Evolutionary conservation across 1,140 invertebrate species (phyloP), one percentile per base, ranked within the genome.

Genomic region (Metopolophium dirhodum): DNA sequence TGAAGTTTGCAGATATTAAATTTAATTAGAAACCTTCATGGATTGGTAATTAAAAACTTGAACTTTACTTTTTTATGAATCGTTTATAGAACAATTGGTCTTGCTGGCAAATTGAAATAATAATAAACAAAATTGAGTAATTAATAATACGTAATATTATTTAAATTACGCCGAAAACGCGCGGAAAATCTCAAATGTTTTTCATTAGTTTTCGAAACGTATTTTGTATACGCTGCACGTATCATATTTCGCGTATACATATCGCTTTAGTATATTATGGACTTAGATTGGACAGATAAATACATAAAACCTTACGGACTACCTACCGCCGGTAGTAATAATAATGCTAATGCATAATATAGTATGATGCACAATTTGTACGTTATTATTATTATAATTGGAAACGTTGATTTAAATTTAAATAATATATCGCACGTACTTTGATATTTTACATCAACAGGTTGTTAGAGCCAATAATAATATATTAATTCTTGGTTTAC

Each of bases 371-470:
- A 77, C n/a, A 18, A 77, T 77, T 77, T 77, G 14, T 51, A 51
- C n/a, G 7, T 54, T 22, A 54, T 37, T 57, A 89, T 54, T 54
- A 89, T 89, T 37, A 57, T 89, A 57, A 57, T 57, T 45, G 61
- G 41, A 47, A 77, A 18, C 11, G 61, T 49, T 49, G 37, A 26
- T 89, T 90, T 45, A 45, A 88, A 45, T 90, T 57, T 61, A 90
- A 61, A 61, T 77, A 35, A 61, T 41, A 90, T 41, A 57, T 57
- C 23, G 23, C 18, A 41, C 49, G 54, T 45, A 61, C 54, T 41
- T 90, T 61, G 89, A 90, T 90, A 68, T 90, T n/a, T 45, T 30
- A 45, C 7, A 90, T 90, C 54, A 90, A 68, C 89, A 45, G 54
- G 88, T 45, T 30, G 23, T 90, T 57, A 41, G 30, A 68, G 30